Evolutionary conservation across 2,113 vertebrate genomes (phyloP), one percentile per base, ranked within the genome.

Genomic region (Tautogolabrus adspersus): DNA sequence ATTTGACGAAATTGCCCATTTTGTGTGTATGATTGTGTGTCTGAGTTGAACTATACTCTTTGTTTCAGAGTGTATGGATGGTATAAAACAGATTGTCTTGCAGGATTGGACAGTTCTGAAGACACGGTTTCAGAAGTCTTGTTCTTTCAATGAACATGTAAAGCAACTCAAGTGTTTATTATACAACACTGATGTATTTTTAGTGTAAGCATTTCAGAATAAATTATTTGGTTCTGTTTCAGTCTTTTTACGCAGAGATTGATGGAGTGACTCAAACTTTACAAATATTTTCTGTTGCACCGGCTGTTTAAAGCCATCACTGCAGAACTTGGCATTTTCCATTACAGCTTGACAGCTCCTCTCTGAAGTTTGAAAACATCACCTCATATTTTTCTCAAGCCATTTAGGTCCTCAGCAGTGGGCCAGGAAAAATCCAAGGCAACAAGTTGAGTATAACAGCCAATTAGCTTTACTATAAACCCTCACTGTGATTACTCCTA

Each of bases 341-440:
- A 89, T 93, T 91, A 88, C 46, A 77, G 79, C 65, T 57, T 89
- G 88, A 91, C 86, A 88, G 80, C 75, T 73, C 83, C 79, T 87
- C 83, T 89, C 81, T 86, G 77, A 86, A 83, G 87, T 89, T 81
- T 89, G 58, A 89, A 90, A 92, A 79, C 88, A 82, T 85, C 44
- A 69, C 56, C 63, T 78, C 71, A 21, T 73, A 72, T 87, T 85
- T 91, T 83, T 72, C 62, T 75, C 52, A 51, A 85, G 71, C 69
- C 81, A 54, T 88, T 0, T 72, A 70, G 62, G 56, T 79, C 57
- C 59, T 82, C 61, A 60, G 73, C 72, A 82, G 34, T 66, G 1
- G 6, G 42, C 63, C 61, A 47, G 40, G 56, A 51, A 66, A 87
- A 84, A 81, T 75, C 71, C 81, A 75, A 75, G 64, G 82, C 80